phyloP scores from a whole-genome alignment of 2,113 vertebrate genomes.

The Heloderma charlesbogerti region DNA sequence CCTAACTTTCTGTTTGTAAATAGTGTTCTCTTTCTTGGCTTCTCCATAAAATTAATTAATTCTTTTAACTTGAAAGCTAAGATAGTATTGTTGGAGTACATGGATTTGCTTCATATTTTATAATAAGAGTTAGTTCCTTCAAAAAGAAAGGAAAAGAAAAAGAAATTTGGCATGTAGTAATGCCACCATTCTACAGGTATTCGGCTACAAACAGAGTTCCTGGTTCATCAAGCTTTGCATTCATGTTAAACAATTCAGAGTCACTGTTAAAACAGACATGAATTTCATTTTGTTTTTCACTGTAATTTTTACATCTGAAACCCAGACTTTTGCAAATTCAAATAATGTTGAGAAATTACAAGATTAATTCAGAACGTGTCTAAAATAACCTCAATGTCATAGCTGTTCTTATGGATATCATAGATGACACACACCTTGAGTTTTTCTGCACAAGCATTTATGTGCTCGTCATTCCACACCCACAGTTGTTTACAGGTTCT shows the following conservation, averaged over 20 bases:
- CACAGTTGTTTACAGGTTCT: too few species aligned
- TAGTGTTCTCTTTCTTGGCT: neutral
- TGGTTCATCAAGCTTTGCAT: too few species aligned
- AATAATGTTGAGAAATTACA: neutral
- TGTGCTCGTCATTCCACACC: too few species aligned
- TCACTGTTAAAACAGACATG: too few species aligned
- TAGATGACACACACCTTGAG: neutral
- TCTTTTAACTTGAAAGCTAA: neutral
- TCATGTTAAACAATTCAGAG: too few species aligned
- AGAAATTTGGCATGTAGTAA: neutral
- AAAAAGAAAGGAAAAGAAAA: too few species aligned
- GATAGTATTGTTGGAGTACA: neutral
- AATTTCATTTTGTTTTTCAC: neutral
- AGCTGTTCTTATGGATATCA: neutral
- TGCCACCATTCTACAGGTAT: too few species aligned
- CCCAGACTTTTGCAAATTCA: neutral
- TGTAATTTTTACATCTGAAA: neutral
- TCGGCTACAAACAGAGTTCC: too few species aligned
- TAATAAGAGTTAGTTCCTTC: neutral
- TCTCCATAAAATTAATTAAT: neutral
- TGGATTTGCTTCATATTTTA: neutral
- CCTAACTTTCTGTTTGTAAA: neutral
- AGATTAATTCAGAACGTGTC: neutral
- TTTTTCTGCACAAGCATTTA: too few species aligned
- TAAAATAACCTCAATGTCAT: neutral